Conservation (phyloP, 2,113 vertebrate genomes). For the Hystrix brachyura region DNA sequence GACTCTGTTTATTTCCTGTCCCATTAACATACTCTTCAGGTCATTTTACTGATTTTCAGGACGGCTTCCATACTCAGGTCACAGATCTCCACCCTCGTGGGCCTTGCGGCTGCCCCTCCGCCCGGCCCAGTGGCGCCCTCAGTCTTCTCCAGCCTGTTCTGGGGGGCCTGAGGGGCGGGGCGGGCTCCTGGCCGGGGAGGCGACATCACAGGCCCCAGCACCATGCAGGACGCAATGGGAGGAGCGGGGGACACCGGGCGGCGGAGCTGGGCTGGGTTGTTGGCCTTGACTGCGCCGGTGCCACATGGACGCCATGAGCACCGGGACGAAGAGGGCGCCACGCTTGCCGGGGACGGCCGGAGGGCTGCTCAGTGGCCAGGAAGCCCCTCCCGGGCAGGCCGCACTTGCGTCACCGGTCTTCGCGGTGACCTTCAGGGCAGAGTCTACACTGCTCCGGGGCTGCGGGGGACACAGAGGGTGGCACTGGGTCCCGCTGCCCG, state of each 20-base stretch:
- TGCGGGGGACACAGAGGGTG: background rate
- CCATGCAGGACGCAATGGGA: too few species aligned
- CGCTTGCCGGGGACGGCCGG: background rate
- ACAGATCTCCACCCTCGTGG: background rate
- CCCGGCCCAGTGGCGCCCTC: too few species aligned
- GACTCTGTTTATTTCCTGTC: background rate
- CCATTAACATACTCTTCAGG: background rate
- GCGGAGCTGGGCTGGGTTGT: too few species aligned
- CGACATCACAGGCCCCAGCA: too few species aligned
- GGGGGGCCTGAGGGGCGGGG: background rate
- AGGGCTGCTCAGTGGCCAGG: too few species aligned
- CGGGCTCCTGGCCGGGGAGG: too few species aligned
- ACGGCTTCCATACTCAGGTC: background rate
- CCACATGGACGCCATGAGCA: too few species aligned
- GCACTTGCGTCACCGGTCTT: too few species aligned
- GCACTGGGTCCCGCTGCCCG: background rate
- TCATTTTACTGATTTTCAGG: background rate
- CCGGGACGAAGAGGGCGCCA: too few species aligned
- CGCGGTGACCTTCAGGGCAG: too few species aligned
- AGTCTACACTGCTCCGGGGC: background rate
- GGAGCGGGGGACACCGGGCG: background rate
- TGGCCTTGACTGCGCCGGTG: too few species aligned
- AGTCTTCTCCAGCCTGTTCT: background rate
- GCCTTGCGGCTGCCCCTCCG: too few species aligned
- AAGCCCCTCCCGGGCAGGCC: background rate